Evolutionary conservation across 2,888 invertebrate genomes (phyloP).

Genomic region (Limnephilus auricula): DNA sequence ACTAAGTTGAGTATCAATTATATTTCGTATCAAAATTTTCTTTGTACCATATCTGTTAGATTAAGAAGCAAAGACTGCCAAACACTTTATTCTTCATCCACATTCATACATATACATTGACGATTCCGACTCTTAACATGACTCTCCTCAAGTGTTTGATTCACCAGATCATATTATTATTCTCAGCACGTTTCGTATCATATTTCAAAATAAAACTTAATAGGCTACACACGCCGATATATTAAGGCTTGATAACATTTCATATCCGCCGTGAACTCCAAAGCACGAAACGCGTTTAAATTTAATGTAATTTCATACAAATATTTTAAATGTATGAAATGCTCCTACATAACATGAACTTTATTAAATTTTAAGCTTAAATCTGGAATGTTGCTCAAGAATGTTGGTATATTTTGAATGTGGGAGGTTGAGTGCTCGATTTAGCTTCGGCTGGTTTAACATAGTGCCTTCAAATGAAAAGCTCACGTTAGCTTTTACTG

Average conservation of each 20-base stretch:
- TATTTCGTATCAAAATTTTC: too few species aligned
- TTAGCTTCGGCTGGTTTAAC: constrained; percentile 8
- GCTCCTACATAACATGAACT: background rate
- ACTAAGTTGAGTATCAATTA: too few species aligned
- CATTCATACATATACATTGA: background rate
- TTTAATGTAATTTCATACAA: background rate
- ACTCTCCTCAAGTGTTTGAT: too few species aligned
- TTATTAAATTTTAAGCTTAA: background rate
- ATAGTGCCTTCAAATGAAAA: constrained; percentile 16
- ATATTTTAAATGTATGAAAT: background rate
- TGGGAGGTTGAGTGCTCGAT: background rate
- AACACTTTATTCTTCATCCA: background rate
- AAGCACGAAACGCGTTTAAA: background rate
- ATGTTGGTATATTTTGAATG: constrained; percentile 12
- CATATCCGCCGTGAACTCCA: background rate
- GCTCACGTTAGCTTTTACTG: constrained; percentile 15
- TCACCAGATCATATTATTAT: background rate
- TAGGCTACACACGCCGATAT: too few species aligned
- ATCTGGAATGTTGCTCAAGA: background rate
- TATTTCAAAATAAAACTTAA: too few species aligned
- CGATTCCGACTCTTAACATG: background rate
- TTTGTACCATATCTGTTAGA: too few species aligned
- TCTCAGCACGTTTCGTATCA: background rate
- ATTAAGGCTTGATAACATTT: background rate
- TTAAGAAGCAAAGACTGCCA: too few species aligned